Percentiles rank a stretch among this genome's conserved stretches.
Evolutionary conservation across 2,113 vertebrate genomes (phyloP).

Genomic region (Anhinga anhinga): DNA sequence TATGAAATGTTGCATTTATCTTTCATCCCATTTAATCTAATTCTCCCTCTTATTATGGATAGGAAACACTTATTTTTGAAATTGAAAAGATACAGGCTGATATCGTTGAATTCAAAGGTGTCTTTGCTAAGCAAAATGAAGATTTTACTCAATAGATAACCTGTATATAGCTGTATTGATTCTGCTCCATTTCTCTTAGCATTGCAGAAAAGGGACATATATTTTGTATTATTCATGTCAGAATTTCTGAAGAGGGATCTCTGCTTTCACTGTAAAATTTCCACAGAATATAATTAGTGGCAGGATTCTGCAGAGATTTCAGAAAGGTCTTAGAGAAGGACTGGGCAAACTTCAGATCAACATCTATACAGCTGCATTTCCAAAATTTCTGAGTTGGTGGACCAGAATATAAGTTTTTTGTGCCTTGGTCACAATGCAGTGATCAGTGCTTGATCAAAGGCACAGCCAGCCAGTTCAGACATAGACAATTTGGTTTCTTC

Average conservation of each 20-base stretch:
- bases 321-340: neutral
- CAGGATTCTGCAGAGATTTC: neutral
- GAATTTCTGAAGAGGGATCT: neutral
- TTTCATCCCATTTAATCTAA: constrained; percentile 30
- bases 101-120: neutral
- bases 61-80: neutral
- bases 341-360: neutral
- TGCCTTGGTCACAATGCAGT: rapidly evolving
- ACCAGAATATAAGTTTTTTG: neutral
- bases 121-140: neutral
- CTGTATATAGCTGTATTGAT: neutral
- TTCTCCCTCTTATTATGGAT: neutral
- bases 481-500: neutral
- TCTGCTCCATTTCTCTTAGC: neutral
- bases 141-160: neutral
- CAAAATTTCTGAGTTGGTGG: neutral
- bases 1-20: neutral
- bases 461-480: neutral
- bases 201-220: neutral
- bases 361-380: neutral
- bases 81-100: neutral
- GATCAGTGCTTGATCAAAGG: neutral
- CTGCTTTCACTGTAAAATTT: neutral
- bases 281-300: neutral
- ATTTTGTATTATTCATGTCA: neutral